Conservation (phyloP, 1,140 invertebrate genomes). For the Drosophila ananassae region DNA sequence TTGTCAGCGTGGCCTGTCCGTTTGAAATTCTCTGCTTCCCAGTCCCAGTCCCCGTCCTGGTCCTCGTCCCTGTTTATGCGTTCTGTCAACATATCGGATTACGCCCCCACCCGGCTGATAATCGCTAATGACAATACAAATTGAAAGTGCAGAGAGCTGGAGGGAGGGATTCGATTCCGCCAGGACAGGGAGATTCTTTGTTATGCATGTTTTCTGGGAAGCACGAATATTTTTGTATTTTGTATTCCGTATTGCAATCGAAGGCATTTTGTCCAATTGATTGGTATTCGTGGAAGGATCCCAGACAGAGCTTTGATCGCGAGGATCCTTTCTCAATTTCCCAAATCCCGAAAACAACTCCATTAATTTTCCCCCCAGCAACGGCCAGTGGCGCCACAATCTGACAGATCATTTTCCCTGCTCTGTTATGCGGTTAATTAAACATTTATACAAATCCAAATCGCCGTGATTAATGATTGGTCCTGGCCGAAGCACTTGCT, state of each 20-base stretch:
- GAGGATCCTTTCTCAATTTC: conserved; percentile 13
- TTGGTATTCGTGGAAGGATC: conserved; percentile 59
- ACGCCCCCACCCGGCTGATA: conserved; percentile 63
- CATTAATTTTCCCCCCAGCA: conserved; percentile 32
- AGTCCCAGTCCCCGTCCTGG: not conserved
- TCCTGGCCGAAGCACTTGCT: conserved; percentile 54
- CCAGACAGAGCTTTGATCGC: conserved; percentile 27
- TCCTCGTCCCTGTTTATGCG: conserved; percentile 48
- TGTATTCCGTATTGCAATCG: conserved; percentile 27
- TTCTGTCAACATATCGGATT: conserved; percentile 79
- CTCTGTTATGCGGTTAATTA: conserved; percentile 48
- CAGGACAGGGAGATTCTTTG: conserved; percentile 47
- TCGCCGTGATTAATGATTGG: conserved; percentile 65
- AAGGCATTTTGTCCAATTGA: conserved; percentile 50
- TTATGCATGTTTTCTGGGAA: conserved; percentile 73
- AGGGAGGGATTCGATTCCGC: conserved; percentile 29
- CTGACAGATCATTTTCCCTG: conserved; percentile 22
- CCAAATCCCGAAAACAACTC: conserved; percentile 19
- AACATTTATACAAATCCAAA: conserved; percentile 69
- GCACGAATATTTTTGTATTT: conserved; percentile 54
- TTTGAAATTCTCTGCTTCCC: too few relatives aligned
- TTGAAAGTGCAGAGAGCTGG: conserved; percentile 45
- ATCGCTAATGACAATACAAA: conserved; percentile 82
- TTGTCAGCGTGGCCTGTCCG: conserved; percentile 57
- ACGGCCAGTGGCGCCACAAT: conserved; percentile 42